Base-by-base conservation (phyloP, 2,113 vertebrate species). In the Trogon surrucura region DNA sequence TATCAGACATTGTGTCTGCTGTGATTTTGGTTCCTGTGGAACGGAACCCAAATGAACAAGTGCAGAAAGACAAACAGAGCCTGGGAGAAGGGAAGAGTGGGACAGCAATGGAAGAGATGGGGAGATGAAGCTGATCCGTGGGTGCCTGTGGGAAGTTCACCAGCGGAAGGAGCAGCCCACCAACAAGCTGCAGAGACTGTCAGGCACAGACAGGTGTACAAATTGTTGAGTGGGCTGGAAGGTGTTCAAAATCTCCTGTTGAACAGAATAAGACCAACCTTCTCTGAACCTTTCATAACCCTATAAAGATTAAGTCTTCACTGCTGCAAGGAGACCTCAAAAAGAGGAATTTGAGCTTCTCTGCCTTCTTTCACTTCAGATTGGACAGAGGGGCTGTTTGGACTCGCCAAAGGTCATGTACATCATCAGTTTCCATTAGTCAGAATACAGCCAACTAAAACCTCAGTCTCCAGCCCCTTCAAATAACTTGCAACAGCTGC, bases 401-500 rank as follows among this genome's bases (percentile, higher is more conserved):
- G 9, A 25, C 21, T 89, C 30, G 13, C 65, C n/a, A 67, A 53
- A 93, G 69, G 41, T 93, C 82, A 47, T 2, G 15, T 61, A 53
- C 44, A 38, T 81, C 53, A 70, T 81, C 64, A 48, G 44, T 78
- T 96, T 73, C 65, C 9, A 41, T 93, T 86, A 67, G 71, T 50
- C 66, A 15, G 4, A 53, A 22, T 54, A 62, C 8, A 7, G 5
- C 38, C 65, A 73, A 85, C 41, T 83, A 77, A 72, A 90, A 72
- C 26, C 47, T 85, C 53, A 34, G 29, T 81, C 34, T 85, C 56
- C 70, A 23, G 8, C 30, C 32, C 5, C n/a, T 91, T 89, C 80
- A 94, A 62, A 79, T 89, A 85, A 64, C 44, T 86, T 92, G 44
- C 72, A 87, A 85, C 86, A 95, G 69, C 83, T 96, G 90, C 75